Base-by-base conservation (phyloP, 2,888 invertebrate genomes). In the Acronicta aceris region DNA sequence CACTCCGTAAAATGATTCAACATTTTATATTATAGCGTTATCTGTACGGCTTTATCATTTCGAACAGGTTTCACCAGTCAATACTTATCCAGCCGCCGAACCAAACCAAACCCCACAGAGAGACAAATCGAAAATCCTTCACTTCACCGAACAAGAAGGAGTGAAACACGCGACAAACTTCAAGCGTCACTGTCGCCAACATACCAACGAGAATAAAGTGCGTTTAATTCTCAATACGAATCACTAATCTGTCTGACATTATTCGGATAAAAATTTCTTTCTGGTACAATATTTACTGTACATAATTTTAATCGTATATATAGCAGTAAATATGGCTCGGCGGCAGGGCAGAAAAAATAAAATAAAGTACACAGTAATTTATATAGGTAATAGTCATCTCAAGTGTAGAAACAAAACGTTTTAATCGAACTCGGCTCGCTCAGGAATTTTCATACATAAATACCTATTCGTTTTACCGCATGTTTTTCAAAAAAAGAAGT, bases 11-110 rank as follows among this genome's bases (percentile, higher is more conserved):
- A 78, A 81, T 82, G 79, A 84, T 82, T 84, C 84, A 86, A 81
- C 85, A 84, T 87, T 81, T 73, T 81, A 82, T 78, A 81, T 81
- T 83, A 86, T 73, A 76, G 69, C 74, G 75, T 79, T 82, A 82
- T 81, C 79, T 79, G 60, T 67, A 65, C 60, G 63, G 57, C 63
- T 68, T 76, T 67, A 68, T 66, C 80, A 78, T 75, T 72, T 68
- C 51, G 62, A 71, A 53, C 50, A 63, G 53, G 49, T 67, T 63
- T 54, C 30, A 61, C 59, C 61, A 48, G 49, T 58, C 54, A 51
- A 65, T 36, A 3, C 21, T 21, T 54, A 52, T 8, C 57, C 62
- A 65, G 52, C 60, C 57, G 53, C 60, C 48, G 30, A 53, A 59
- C 59, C 51, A 55, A 52, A 61, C 56, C 63, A 55, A 52, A 61